These are phyloP conservation scores for Enoplolaimus lenunculus DNA, from an alignment of 2,888 invertebrate species.

Conservation along the genomic window DNA sequence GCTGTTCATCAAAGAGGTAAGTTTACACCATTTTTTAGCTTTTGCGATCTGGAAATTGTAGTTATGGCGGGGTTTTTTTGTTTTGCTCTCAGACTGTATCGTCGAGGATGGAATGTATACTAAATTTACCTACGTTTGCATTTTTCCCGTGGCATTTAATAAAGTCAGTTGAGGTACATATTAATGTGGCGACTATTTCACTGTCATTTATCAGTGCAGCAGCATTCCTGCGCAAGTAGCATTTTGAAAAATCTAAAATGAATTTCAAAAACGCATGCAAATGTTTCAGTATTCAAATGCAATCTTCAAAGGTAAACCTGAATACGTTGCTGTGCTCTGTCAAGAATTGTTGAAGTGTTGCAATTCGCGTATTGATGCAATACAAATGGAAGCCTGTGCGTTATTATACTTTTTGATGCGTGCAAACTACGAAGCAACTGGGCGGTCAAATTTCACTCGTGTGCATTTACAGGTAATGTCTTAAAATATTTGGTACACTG, in stretches of 20 bases:
- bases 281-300: constrained; percentile 55
- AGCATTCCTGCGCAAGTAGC: too few species aligned
- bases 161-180: too few species aligned
- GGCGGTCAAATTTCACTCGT: constrained; percentile 65
- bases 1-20: constrained; percentile 69
- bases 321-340: neutral
- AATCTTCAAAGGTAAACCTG: constrained; percentile 52
- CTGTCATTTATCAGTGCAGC: too few species aligned
- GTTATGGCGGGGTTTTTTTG: too few species aligned
- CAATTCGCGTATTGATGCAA: constrained; percentile 65
- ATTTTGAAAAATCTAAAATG: too few species aligned
- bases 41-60: too few species aligned
- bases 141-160: too few species aligned
- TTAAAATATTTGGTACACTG: neutral
- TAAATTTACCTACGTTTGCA: constrained; percentile 30
- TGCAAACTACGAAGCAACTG: constrained; percentile 77
- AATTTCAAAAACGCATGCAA: too few species aligned
- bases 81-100: too few species aligned
- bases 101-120: constrained; percentile 20
- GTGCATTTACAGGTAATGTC: constrained; percentile 77
- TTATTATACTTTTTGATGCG: constrained; percentile 79
- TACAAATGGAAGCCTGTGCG: constrained; percentile 78
- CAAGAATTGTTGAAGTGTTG: constrained; percentile 56
- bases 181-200: too few species aligned
- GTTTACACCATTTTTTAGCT: too few species aligned